These are phyloP conservation scores for Coreoperca whiteheadi DNA, from an alignment of 2,113 vertebrate genomes.

Conservation along the genomic window DNA sequence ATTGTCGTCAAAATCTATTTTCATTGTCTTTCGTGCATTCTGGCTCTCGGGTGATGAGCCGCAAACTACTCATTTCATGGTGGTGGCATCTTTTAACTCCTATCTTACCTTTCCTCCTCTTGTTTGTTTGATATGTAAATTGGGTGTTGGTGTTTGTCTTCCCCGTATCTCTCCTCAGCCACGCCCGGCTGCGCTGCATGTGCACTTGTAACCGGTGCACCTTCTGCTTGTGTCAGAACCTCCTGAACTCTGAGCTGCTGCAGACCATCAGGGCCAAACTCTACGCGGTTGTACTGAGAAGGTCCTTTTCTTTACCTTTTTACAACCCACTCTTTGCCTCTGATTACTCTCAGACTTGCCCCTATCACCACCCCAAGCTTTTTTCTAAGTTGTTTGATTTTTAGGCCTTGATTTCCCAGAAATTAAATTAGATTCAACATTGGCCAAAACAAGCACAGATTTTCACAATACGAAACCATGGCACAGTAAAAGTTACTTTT, in stretches of 20 bases:
- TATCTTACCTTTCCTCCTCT: conserved; percentile 6
- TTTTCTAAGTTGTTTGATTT: neutral
- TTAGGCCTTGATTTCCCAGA: neutral
- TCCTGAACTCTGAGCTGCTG: conserved; percentile 99
- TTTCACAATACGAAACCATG: too few species aligned
- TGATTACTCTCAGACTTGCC: neutral
- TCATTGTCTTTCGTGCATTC: neutral
- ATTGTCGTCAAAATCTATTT: neutral
- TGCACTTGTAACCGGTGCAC: conserved; percentile 99
- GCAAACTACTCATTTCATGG: neutral
- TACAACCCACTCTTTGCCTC: conserved; percentile 14
- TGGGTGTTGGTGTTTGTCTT: conserved; percentile 84
- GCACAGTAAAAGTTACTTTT: neutral
- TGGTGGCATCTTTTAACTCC: conserved; percentile 26
- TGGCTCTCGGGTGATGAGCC: neutral
- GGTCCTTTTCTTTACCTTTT: conserved; percentile 83
- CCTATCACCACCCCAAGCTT: neutral
- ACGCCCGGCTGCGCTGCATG: conserved; percentile 98
- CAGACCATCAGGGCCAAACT: conserved; percentile 99
- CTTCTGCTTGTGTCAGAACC: conserved; percentile 99
- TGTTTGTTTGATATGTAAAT: conserved; percentile 12
- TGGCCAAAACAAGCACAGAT: too few species aligned
- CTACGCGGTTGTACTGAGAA: conserved; percentile 97
- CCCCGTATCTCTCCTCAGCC: conserved; percentile 90
- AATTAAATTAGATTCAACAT: neutral